Percentiles rank a stretch among this genome's conserved stretches.
These are phyloP conservation scores for Brachirus orientalis DNA, from an alignment of 2,113 vertebrate species.

Conservation along the genomic window DNA sequence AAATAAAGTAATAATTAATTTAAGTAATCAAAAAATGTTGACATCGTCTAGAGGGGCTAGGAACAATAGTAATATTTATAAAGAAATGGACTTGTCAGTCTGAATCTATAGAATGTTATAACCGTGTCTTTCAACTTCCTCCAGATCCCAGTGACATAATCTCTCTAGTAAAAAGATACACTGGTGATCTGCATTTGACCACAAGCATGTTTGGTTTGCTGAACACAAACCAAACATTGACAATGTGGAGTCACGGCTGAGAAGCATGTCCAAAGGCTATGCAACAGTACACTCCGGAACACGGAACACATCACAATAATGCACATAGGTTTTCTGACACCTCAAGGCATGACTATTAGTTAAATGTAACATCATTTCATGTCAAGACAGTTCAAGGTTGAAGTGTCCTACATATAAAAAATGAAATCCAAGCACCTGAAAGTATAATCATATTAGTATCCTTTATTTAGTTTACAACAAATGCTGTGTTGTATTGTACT, in stretches of 20 bases:
- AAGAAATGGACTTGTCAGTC: not conserved
- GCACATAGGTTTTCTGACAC: not conserved
- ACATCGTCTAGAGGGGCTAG: no score
- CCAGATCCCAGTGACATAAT: conserved; percentile 27
- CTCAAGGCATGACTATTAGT: conserved; percentile 9
- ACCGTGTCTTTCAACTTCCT: not conserved
- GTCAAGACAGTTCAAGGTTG: not conserved
- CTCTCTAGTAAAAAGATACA: conserved; percentile 10
- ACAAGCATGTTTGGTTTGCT: conserved; percentile 36
- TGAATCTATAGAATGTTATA: not conserved
- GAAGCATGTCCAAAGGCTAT: conserved; percentile 35
- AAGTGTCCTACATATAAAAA: no score
- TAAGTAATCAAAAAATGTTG: no score
- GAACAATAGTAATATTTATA: no score
- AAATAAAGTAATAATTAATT: not conserved
- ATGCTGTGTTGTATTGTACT: no score
- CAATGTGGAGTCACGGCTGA: conserved; percentile 16
- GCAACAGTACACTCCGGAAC: conserved; percentile 55
- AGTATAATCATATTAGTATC: no score
- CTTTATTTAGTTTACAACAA: no score
- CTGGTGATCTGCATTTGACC: conserved; percentile 24
- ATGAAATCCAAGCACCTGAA: no score
- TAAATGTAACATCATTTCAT: not conserved
- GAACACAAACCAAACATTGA: conserved; percentile 41
- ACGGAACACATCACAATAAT: conserved; percentile 32